Evolutionary conservation across 2,888 invertebrate species (phyloP).

Genomic region (Girardia tigrina): DNA sequence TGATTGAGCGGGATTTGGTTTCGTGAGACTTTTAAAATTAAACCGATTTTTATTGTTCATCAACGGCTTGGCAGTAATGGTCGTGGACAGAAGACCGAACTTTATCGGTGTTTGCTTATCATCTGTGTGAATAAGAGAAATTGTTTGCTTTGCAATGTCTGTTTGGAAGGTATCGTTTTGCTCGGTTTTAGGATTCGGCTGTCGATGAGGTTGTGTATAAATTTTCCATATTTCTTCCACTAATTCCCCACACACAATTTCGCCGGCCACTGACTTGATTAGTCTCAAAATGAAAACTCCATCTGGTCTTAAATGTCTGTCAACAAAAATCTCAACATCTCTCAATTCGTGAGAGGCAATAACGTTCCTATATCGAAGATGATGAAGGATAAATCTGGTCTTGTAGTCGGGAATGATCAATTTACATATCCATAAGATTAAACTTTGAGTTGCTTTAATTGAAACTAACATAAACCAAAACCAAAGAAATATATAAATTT

Average conservation of each 20-base stretch:
- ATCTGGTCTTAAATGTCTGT: conserved; percentile 37
- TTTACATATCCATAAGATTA: conserved; percentile 51
- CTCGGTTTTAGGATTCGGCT: not conserved
- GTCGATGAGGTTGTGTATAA: not conserved
- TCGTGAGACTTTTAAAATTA: not conserved
- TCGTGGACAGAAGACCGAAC: not conserved
- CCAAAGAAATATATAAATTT: conserved; percentile 53
- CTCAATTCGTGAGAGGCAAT: conserved; percentile 32
- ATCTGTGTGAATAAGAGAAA: not conserved
- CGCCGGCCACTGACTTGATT: conserved; percentile 38
- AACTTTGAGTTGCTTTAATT: conserved; percentile 48
- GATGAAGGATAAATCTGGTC: conserved; percentile 38
- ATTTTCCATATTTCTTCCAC: conserved; percentile 32
- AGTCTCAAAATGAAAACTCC: conserved; percentile 37
- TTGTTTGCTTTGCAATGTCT: not conserved
- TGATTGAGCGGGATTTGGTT: not conserved
- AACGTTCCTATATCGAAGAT: conserved; percentile 34
- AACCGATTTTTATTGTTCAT: not conserved
- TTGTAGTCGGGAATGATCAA: conserved; percentile 44
- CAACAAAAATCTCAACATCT: conserved; percentile 34
- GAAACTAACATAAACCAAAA: conserved; percentile 53
- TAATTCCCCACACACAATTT: conserved; percentile 35
- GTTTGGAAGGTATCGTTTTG: not conserved
- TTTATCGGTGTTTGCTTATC: not conserved
- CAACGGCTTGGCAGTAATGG: not conserved